Percentiles rank a stretch among this genome's conserved stretches.
Evolutionary conservation across 92 coral and sea anemone genomes (phyloP).

Genomic region (Epizoanthus fatuus): DNA sequence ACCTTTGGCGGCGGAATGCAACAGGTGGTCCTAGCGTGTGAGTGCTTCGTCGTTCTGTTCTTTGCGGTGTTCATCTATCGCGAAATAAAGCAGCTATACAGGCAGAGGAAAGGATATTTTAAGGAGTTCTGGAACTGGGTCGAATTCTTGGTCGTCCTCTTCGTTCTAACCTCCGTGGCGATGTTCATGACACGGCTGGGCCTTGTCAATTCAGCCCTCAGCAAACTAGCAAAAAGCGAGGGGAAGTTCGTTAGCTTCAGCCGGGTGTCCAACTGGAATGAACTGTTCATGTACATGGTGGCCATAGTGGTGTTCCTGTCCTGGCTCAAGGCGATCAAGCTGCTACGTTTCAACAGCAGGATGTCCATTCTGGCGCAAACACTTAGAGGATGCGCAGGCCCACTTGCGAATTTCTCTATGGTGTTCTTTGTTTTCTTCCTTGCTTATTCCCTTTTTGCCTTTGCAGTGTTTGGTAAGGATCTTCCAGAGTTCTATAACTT

Average conservation of each 20-base stretch:
- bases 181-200: slow-evolving; percentile 87
- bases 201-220: slow-evolving; percentile 76
- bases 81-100: slow-evolving; percentile 88
- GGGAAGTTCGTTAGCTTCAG: slow-evolving; percentile 85
- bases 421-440: slow-evolving; percentile 89
- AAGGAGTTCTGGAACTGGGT: slow-evolving; percentile 90
- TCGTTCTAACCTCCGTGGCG: slow-evolving; percentile 80
- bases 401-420: slow-evolving; percentile 87
- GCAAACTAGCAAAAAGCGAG: slow-evolving; percentile 62
- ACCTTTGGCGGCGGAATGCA: slow-evolving; percentile 94
- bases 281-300: slow-evolving; percentile 83
- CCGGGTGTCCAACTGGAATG: slow-evolving; percentile 92
- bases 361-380: slow-evolving; percentile 87
- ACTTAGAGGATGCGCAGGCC: slow-evolving; percentile 86
- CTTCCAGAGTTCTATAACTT: slow-evolving; percentile 75
- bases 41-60: slow-evolving; percentile 84
- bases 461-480: slow-evolving; percentile 88
- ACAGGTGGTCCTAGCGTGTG: slow-evolving; percentile 78
- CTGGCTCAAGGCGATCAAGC: slow-evolving; percentile 89
- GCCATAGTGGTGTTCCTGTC: slow-evolving; percentile 87
- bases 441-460: slow-evolving; percentile 89
- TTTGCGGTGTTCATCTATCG: slow-evolving; percentile 90
- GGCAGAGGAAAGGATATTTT: slow-evolving; percentile 78
- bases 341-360: slow-evolving; percentile 89
- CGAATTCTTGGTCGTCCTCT: slow-evolving; percentile 77